Percentiles rank a stretch among this genome's conserved stretches.
These are phyloP conservation scores for Spisula subtruncata DNA, from an alignment of 2,888 invertebrate species.

Conservation along the genomic window DNA sequence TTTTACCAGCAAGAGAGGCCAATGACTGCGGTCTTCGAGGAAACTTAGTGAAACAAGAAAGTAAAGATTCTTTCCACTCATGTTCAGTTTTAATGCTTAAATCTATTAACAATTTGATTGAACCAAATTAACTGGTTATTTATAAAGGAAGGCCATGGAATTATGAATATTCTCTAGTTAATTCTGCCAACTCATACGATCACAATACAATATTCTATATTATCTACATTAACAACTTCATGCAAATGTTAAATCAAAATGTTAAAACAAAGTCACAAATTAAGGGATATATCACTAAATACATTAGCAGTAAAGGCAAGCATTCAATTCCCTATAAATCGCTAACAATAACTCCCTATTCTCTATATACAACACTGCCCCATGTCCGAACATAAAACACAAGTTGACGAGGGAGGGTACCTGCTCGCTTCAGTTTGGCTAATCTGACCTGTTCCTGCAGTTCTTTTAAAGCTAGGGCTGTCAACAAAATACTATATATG, in stretches of 20 bases:
- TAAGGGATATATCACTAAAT: neutral
- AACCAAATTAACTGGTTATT: no score
- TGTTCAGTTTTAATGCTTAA: no score
- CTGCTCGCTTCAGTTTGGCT: constrained; percentile 59
- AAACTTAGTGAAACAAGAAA: no score
- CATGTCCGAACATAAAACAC: constrained; percentile 8
- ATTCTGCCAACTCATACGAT: no score
- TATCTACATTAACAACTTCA: constrained; percentile 6
- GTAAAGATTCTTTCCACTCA: no score
- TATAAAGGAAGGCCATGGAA: no score
- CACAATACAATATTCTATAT: neutral
- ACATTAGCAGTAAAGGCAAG: neutral
- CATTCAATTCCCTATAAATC: neutral
- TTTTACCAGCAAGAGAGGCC: no score
- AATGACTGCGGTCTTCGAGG: no score
- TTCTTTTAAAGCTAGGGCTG: constrained; percentile 49
- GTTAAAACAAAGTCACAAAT: neutral
- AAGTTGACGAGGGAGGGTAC: constrained; percentile 37
- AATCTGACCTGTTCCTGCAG: constrained; percentile 53
- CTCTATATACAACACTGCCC: neutral
- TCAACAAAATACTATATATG: constrained; percentile 7
- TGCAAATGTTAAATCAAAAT: constrained; percentile 10
- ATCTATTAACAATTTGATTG: no score
- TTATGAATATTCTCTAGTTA: no score
- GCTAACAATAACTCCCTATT: constrained; percentile 1